phyloP scores from a whole-genome alignment of 2,888 invertebrate species.

The Tetrapedia diversipes region DNA sequence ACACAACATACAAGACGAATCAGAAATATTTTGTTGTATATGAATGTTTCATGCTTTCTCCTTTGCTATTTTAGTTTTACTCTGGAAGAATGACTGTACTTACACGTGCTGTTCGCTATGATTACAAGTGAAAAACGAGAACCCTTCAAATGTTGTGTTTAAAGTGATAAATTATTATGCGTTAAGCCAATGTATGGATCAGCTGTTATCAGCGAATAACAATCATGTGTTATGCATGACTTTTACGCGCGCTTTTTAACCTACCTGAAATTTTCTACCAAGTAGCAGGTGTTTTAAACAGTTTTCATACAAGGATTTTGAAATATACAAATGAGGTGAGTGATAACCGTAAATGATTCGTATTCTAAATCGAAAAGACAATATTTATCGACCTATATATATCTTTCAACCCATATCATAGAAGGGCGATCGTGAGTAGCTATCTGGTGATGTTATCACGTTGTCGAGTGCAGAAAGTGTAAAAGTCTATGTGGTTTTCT shows the following conservation, averaged over 20 bases:
- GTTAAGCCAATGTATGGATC: neutral
- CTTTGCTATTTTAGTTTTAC: constrained; percentile 30
- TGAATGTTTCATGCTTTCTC: constrained; percentile 23
- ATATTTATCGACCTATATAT: constrained; percentile 9
- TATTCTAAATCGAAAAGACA: neutral
- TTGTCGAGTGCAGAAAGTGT: neutral
- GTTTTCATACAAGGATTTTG: neutral
- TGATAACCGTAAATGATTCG: neutral
- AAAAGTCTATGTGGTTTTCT: neutral
- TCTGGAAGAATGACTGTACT: constrained; percentile 6
- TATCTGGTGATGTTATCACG: constrained; percentile 1
- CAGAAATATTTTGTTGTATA: constrained; percentile 4
- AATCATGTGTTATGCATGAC: neutral
- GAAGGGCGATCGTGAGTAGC: neutral
- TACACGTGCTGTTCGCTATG: constrained; percentile 43
- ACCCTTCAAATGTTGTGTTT: neutral
- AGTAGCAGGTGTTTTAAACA: neutral
- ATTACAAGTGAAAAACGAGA: neutral
- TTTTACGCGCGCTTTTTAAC: neutral
- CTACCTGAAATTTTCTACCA: neutral
- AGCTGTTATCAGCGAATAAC: neutral
- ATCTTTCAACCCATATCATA: neutral
- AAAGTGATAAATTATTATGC: constrained; percentile 5
- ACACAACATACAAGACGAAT: neutral
- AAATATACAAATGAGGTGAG: neutral